Evolutionary conservation across 2,113 vertebrate genomes (phyloP).

Genomic region (Syngnathus scovelli): DNA sequence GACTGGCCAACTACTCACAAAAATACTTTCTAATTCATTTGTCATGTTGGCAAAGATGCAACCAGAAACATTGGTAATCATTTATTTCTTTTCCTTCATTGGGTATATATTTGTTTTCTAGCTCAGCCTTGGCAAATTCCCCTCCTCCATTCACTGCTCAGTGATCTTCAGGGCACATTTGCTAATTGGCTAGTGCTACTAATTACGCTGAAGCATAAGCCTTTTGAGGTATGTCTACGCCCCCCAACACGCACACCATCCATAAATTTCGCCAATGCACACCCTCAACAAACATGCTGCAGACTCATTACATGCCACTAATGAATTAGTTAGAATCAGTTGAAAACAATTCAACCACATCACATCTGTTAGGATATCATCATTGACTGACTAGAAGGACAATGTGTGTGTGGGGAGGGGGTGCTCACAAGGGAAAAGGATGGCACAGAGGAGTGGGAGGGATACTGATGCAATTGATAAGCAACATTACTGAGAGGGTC

Average conservation of each 20-base stretch:
- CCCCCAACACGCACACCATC: constrained; percentile 1
- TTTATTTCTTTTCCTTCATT: background rate
- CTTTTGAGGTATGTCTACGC: constrained; percentile 16
- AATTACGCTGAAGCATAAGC: constrained; percentile 31
- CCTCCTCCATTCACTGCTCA: constrained; percentile 22
- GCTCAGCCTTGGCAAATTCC: constrained; percentile 29
- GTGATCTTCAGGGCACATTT: constrained; percentile 24
- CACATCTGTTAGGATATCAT: constrained; percentile 40
- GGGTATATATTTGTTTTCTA: background rate
- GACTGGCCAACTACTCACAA: background rate
- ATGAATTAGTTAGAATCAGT: constrained; percentile 37
- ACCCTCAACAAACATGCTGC: constrained; percentile 9
- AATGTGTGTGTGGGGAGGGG: background rate
- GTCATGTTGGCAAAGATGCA: background rate
- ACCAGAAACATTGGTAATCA: background rate
- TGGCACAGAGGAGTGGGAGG: constrained; percentile 1
- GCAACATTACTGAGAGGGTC: constrained; percentile 27
- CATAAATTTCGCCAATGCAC: constrained; percentile 3
- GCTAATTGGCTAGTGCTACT: constrained; percentile 45
- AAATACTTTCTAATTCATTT: background rate
- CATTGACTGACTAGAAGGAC: constrained; percentile 13
- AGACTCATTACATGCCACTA: constrained; percentile 30
- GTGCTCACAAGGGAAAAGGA: background rate
- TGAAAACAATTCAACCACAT: constrained; percentile 36
- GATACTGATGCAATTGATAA: constrained; percentile 36